Conservation (phyloP, 2,888 invertebrate species). For the Sarcophaga caerulescens region DNA sequence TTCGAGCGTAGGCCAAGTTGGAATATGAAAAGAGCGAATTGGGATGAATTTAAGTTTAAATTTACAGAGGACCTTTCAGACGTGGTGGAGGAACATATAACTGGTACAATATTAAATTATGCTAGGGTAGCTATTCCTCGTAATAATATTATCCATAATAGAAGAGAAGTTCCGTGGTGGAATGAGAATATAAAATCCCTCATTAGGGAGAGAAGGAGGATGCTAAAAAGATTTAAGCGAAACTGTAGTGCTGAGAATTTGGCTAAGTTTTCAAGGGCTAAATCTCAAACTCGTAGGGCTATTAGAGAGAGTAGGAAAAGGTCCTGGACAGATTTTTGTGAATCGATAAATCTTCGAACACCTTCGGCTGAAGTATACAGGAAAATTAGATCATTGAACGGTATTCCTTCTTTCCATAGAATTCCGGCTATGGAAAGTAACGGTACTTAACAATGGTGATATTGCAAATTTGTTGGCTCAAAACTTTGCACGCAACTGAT, state of each 20-base stretch:
- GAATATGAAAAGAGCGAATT: conserved; percentile 34
- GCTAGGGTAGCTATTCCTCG: neutral
- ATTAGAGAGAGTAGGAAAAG: conserved; percentile 19
- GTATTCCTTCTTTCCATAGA: neutral
- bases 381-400: conserved; percentile 2
- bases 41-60: conserved; percentile 4
- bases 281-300: neutral
- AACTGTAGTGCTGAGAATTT: conserved; percentile 14
- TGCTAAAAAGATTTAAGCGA: conserved; percentile 18
- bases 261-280: neutral
- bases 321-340: conserved; percentile 17
- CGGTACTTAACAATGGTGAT: neutral
- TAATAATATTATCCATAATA: neutral
- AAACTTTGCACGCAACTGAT: conserved; percentile 21
- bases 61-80: conserved; percentile 6
- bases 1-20: conserved; percentile 19
- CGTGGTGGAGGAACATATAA: neutral
- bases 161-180: conserved; percentile 34
- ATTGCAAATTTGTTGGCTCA: conserved; percentile 7
- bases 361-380: neutral
- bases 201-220: conserved; percentile 24
- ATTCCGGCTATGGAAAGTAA: neutral
- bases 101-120: neutral
- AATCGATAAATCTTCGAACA: neutral
- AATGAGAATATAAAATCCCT: conserved; percentile 20